Evolutionary conservation across 2,113 vertebrate genomes (phyloP).

Genomic region (Ageneiosus marmoratus): DNA sequence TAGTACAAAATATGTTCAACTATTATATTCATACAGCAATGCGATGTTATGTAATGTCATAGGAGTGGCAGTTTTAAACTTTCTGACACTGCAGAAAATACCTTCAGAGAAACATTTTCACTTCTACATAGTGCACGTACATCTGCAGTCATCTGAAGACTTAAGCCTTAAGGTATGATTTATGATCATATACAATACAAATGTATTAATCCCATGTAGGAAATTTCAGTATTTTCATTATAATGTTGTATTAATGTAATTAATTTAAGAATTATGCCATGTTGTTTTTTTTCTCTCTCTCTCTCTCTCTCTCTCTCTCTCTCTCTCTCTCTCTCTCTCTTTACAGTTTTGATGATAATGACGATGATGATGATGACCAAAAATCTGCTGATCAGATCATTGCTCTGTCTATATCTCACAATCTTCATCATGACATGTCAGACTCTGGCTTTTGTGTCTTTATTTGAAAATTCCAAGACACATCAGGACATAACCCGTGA

Average conservation of each 20-base stretch:
- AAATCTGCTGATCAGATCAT: background rate
- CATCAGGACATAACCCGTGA: slow-evolving; percentile 14
- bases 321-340: no score
- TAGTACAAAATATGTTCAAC: background rate
- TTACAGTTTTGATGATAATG: background rate
- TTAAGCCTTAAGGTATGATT: background rate
- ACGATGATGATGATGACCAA: background rate
- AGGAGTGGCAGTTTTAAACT: background rate
- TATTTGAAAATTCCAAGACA: background rate
- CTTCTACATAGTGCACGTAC: no score
- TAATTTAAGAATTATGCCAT: no score
- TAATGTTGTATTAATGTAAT: background rate
- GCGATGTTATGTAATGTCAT: background rate
- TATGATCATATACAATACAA: background rate
- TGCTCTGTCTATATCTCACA: background rate
- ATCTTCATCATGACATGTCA: background rate
- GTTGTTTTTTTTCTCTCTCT: no score
- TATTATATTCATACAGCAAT: background rate
- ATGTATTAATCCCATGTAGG: background rate
- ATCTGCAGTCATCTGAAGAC: background rate
- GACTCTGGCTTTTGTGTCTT: slow-evolving; percentile 8
- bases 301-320: no score
- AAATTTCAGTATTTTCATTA: background rate
- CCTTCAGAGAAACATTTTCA: background rate
- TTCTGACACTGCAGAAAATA: background rate